These are phyloP conservation scores for Parthenolecanium corni DNA, from an alignment of 2,888 invertebrate genomes.

Conservation along the genomic window DNA sequence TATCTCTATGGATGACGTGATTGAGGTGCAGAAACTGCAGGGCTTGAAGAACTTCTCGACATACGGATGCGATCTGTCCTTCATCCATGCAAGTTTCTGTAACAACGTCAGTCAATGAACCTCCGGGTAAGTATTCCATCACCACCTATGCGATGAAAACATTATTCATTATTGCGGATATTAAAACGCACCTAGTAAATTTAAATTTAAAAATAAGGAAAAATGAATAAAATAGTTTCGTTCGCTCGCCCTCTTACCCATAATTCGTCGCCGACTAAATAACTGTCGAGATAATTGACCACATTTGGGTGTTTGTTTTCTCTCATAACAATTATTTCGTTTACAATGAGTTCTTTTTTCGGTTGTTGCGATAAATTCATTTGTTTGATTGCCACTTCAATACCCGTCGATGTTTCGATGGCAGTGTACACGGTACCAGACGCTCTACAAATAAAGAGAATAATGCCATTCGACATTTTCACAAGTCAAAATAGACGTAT, in stretches of 20 bases:
- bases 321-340: conserved; percentile 99
- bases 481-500: no score
- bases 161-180: no score
- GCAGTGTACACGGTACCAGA: conserved; percentile 97
- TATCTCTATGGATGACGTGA: conserved; percentile 94
- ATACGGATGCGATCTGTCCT: conserved; percentile 98
- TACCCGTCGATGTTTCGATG: conserved; percentile 92
- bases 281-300: conserved; percentile 97
- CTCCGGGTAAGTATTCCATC: conserved; percentile 99
- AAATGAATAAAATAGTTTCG: no score
- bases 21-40: conserved; percentile 96
- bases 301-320: conserved; percentile 99
- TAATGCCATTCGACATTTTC: no score
- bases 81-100: conserved; percentile 99
- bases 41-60: conserved; percentile 94
- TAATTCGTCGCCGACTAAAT: conserved; percentile 77
- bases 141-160: conserved; percentile 62
- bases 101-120: conserved; percentile 96
- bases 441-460: conserved; percentile 49
- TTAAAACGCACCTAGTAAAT: no score
- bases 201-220: no score
- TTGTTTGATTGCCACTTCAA: conserved; percentile 99
- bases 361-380: conserved; percentile 98
- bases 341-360: conserved; percentile 98
- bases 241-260: conserved; percentile 44